Base-by-base conservation (phyloP, 2,797 vertebrate genomes). In the Fringilla coelebs region DNA sequence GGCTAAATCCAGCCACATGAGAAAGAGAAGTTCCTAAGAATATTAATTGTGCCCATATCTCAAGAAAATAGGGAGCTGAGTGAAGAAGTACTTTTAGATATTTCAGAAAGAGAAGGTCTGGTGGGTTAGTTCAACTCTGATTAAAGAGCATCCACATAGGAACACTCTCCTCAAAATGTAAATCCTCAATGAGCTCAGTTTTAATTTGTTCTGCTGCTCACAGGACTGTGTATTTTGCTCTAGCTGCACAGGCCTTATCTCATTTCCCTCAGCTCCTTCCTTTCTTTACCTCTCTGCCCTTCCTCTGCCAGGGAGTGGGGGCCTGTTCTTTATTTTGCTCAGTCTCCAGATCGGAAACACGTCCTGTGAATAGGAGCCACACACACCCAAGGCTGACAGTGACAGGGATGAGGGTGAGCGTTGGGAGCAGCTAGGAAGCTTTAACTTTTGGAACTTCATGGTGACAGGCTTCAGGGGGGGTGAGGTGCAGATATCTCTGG, bases 181-280 rank as follows among this genome's bases (percentile, higher is more conserved):
- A 93, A 61, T 89, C 49, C 49, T 72, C 38, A 52, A 5, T 29
- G 54, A 93, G 28, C 57, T 75, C 46, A 19, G 12, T 80, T 82
- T 83, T 65, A 88, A 46, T 89, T 90, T 88, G 34, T 75, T 91
- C 38, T 61, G 16, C 36, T 8, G 1, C 36, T 83, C 54, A 41
- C 21, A 75, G 51, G 25, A 58, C 68, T 58, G 17, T 1, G 5
- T 62, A 40, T 61, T 92, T 91, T 88, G 49, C n/a, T 84, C 21
- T 63, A n/a, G 65, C 55, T 89, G 19, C 60, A n/a, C 38, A 83
- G 75, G 10, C 63, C 31, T 87, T 90, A 89, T 87, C 93, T 89
- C 57, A 61, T 60, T 94, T 90, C 82, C 73, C 54, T 90, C 84
- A 88, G 54, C 46, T 91, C 81, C 81, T 89, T 89, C 62, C 79